Evolutionary conservation across 2,797 vertebrate genomes (phyloP).

Genomic region (Brachymystax lenok): DNA sequence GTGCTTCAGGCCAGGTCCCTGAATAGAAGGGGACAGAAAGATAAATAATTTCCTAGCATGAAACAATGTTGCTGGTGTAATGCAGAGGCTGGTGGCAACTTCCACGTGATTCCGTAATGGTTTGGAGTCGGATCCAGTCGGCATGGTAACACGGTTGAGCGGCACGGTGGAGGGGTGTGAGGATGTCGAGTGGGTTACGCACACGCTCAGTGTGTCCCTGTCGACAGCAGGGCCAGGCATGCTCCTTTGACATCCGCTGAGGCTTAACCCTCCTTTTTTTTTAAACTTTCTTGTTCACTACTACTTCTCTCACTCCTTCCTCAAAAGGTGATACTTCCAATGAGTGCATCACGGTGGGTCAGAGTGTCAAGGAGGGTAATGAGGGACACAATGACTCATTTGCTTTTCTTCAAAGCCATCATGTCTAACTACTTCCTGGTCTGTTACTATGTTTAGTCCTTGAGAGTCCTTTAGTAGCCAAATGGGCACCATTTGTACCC

Average conservation of each 20-base stretch:
- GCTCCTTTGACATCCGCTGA: neutral
- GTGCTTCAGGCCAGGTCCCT: neutral
- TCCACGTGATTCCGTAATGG: neutral
- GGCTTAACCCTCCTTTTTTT: neutral
- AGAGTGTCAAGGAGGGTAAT: neutral
- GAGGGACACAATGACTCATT: neutral
- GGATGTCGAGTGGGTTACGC: neutral
- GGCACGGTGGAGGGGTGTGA: neutral
- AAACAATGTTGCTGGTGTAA: neutral
- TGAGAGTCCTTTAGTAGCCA: neutral
- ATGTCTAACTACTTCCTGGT: neutral
- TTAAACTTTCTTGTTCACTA: neutral
- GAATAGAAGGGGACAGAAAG: neutral
- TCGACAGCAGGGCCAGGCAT: neutral
- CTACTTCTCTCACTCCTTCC: neutral
- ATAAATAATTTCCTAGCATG: neutral
- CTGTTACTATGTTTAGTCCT: neutral
- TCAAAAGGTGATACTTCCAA: neutral
- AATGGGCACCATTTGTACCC: neutral
- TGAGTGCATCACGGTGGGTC: neutral
- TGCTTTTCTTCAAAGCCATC: constrained; percentile 19
- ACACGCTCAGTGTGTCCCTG: neutral
- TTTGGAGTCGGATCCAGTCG: constrained; percentile 3
- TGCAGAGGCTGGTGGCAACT: neutral
- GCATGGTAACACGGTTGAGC: constrained; percentile 9